phyloP scores from a whole-genome alignment of 64 coral and sea anemone species.

The Dendronephthya gigantea region DNA sequence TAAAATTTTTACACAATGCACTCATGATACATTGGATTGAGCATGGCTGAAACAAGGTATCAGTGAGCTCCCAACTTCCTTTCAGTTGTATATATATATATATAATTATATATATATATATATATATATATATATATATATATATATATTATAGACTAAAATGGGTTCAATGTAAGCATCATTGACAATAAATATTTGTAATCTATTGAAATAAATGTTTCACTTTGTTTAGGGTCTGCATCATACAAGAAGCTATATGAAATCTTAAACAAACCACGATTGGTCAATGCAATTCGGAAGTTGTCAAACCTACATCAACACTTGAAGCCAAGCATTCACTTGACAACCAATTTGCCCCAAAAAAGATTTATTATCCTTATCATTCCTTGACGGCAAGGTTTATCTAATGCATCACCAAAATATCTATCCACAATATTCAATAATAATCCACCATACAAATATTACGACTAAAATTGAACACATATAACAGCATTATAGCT shows the following conservation, averaged over 20 bases:
- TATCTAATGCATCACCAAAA: not conserved
- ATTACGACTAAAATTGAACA: not conserved
- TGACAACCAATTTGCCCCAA: too few relatives aligned
- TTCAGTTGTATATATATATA: too few relatives aligned
- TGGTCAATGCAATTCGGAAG: not conserved
- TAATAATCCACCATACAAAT: not conserved
- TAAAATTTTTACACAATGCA: not conserved
- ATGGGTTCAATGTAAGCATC: not conserved
- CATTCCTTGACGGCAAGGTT: not conserved
- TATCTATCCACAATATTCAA: not conserved
- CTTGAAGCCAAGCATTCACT: not conserved
- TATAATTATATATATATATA: too few relatives aligned
- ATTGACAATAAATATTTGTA: not conserved
- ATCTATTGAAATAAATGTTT: too few relatives aligned
- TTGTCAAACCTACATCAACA: not conserved
- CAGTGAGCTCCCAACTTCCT: too few relatives aligned
- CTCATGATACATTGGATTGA: not conserved
- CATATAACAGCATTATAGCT: too few relatives aligned
- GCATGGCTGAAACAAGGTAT: not conserved
- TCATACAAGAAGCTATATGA: not conserved
- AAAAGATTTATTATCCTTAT: not conserved
- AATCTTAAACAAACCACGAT: not conserved
- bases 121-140: not conserved
- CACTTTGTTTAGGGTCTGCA: too few relatives aligned
- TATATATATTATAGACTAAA: not conserved